Evolutionary conservation across 2,797 vertebrate genomes (phyloP).

Genomic region (Phyllotis vaccarum): DNA sequence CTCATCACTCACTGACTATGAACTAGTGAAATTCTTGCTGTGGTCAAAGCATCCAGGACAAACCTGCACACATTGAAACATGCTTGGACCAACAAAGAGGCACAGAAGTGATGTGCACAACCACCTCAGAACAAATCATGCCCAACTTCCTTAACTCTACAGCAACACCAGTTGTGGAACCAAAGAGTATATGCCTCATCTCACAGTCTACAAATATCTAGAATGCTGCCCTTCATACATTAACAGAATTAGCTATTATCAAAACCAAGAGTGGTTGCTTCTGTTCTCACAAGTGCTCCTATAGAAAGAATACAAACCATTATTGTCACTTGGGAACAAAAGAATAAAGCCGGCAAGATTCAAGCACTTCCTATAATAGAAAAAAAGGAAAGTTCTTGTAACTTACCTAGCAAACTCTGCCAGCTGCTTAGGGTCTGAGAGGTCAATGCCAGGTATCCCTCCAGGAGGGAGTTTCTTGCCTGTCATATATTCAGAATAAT

Average conservation of each 20-base stretch:
- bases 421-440: constrained; percentile 98
- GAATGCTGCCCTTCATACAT: constrained; percentile 5
- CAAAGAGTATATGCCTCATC: neutral
- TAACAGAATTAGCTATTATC: neutral
- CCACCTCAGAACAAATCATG: neutral
- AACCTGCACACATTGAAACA: neutral
- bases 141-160: neutral
- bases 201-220: neutral
- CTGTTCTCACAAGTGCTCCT: constrained; percentile 23
- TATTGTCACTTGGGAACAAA: neutral
- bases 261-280: constrained; percentile 42
- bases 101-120: neutral
- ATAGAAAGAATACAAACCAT: constrained; percentile 39
- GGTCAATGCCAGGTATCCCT: constrained; percentile 98
- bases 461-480: constrained; percentile 99
- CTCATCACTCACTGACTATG: rapidly evolving
- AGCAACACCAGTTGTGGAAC: neutral
- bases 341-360: neutral
- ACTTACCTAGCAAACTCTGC: constrained; percentile 98
- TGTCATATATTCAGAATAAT: constrained; percentile 99
- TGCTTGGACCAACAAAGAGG: neutral
- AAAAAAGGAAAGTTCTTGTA: neutral
- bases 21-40: neutral
- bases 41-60: neutral
- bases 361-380: neutral